A percentile compares a stretch with the other conserved stretches of the same genome.
Conservation (phyloP, 2,113 vertebrate species). For the Siniperca chuatsi region DNA sequence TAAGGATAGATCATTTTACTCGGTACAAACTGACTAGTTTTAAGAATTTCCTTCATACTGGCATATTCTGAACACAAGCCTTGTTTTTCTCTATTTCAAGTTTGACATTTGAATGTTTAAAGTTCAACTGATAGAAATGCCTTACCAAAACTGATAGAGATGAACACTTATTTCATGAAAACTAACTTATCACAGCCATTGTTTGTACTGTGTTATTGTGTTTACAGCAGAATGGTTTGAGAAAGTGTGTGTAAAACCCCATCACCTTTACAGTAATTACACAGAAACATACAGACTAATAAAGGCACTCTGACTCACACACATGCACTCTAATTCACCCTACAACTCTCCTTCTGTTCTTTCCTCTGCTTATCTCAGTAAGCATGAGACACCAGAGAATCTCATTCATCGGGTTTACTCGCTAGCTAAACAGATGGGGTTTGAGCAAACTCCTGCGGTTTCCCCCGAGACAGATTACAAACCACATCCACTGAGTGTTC, state of each 20-base stretch:
- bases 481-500: conserved; percentile 62
- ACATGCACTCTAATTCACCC: conserved; percentile 26
- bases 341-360: conserved; percentile 59
- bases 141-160: background rate
- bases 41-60: background rate
- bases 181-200: background rate
- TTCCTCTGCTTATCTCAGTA: conserved; percentile 59
- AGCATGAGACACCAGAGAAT: conserved; percentile 67
- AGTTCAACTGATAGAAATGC: background rate
- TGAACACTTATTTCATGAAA: background rate
- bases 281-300: conserved; percentile 28
- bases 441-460: conserved; percentile 71
- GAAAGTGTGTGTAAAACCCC: background rate
- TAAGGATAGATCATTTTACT: background rate
- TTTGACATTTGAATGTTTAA: conserved; percentile 1
- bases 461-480: conserved; percentile 72
- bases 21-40: background rate
- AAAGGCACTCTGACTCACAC: conserved; percentile 29
- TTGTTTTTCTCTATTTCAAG: background rate
- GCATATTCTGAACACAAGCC: background rate
- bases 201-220: background rate
- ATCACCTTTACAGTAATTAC: conserved; percentile 13
- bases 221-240: background rate
- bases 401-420: conserved; percentile 78
- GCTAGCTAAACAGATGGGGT: conserved; percentile 79